Evolutionary conservation across 2,888 invertebrate genomes (phyloP).

Genomic region (Caenorhabditis uteleia): DNA sequence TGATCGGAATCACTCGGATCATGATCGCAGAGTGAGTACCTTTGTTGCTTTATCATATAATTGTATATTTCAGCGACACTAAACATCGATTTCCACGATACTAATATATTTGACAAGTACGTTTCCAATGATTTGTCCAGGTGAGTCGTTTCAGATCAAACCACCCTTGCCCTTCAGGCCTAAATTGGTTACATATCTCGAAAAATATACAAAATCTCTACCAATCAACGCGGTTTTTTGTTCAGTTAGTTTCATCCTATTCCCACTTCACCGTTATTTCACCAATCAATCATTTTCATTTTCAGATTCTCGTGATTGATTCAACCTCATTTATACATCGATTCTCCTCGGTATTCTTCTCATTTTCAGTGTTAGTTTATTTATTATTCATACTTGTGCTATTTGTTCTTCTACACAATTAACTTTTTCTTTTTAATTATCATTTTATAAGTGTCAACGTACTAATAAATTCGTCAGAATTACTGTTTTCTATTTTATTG

Average conservation of each 20-base stretch:
- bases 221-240: neutral
- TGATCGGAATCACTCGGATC: slow-evolving; percentile 3
- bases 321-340: no score
- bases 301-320: slow-evolving; percentile 3
- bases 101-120: slow-evolving; percentile 12
- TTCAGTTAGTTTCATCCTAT: slow-evolving; percentile 11
- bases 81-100: neutral
- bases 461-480: no score
- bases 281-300: neutral
- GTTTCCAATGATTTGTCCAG: slow-evolving; percentile 9
- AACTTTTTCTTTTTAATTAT: no score
- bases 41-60: neutral
- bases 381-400: neutral
- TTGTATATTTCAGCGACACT: slow-evolving; percentile 13
- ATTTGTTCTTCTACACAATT: no score
- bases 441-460: no score
- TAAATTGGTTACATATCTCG: neutral
- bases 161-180: neutral
- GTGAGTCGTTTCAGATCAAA: slow-evolving; percentile 11
- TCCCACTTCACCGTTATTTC: no score
- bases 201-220: slow-evolving; percentile 4
- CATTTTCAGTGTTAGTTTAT: slow-evolving; percentile 7
- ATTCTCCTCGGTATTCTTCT: neutral
- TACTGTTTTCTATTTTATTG: no score
- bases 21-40: slow-evolving; percentile 5